These are phyloP conservation scores for Leucophenga montana DNA, from an alignment of 2,888 invertebrate species.

Conservation along the genomic window DNA sequence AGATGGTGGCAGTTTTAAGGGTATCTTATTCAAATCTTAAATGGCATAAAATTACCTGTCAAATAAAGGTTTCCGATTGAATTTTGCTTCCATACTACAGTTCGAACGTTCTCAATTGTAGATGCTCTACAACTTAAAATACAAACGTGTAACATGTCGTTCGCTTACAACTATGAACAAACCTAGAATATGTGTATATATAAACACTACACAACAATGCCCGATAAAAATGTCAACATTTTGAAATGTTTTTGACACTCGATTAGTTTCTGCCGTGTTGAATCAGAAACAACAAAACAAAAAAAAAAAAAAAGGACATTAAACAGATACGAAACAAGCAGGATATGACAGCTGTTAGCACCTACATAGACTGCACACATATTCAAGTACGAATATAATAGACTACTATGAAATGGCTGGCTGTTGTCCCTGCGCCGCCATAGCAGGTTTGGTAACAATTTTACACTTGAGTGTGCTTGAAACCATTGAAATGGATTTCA, in stretches of 20 bases:
- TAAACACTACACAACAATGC: background rate
- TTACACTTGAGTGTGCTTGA: conserved; percentile 22
- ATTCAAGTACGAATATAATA: background rate
- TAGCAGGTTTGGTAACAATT: background rate
- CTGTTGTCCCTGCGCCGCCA: background rate
- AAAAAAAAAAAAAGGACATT: background rate
- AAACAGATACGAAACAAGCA: background rate
- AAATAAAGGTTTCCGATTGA: too few species aligned
- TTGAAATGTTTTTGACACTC: conserved; percentile 19
- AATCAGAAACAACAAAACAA: background rate
- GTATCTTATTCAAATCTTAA: too few species aligned
- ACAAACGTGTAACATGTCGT: too few species aligned
- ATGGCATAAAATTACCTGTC: too few species aligned
- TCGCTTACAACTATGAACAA: too few species aligned
- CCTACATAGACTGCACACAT: background rate
- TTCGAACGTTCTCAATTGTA: too few species aligned
- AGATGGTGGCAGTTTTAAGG: too few species aligned
- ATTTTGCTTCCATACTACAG: too few species aligned
- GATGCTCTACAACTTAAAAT: too few species aligned
- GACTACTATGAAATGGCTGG: background rate
- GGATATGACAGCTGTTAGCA: conserved; percentile 17
- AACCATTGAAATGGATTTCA: conserved; percentile 5
- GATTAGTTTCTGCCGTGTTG: conserved; percentile 21
- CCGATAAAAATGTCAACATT: conserved; percentile 19
- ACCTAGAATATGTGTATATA: too few species aligned